A percentile compares a stretch with the other conserved stretches of the same genome.
These are phyloP conservation scores for Corythaeola cristata DNA, from an alignment of 2,113 vertebrate species.

Conservation along the genomic window DNA sequence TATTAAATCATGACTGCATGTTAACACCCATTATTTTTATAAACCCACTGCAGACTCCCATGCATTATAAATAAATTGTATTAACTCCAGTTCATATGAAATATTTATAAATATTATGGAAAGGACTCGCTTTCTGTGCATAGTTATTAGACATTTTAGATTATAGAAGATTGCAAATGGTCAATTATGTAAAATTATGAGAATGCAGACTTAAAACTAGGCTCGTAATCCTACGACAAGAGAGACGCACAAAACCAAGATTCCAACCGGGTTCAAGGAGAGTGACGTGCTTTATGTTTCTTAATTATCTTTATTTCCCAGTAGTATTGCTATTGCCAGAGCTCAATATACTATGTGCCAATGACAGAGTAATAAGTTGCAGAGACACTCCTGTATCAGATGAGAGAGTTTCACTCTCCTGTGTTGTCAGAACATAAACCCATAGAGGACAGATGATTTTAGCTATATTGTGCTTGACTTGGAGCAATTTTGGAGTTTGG, in stretches of 20 bases:
- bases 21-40: slow-evolving; percentile 69
- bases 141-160: slow-evolving; percentile 66
- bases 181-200: slow-evolving; percentile 65
- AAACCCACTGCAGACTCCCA: slow-evolving; percentile 51
- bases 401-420: slow-evolving; percentile 66
- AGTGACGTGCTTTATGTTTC: slow-evolving; percentile 79
- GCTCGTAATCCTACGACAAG: slow-evolving; percentile 50
- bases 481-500: slow-evolving; percentile 4
- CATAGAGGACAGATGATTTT: slow-evolving; percentile 30
- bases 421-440: slow-evolving; percentile 63
- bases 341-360: slow-evolving; percentile 73
- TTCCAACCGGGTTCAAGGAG: slow-evolving; percentile 68
- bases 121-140: slow-evolving; percentile 62
- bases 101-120: slow-evolving; percentile 72
- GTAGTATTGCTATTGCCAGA: slow-evolving; percentile 72
- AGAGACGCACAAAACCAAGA: slow-evolving; percentile 58
- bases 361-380: slow-evolving; percentile 74
- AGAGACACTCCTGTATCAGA: slow-evolving; percentile 68
- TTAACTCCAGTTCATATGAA: slow-evolving; percentile 64
- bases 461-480: slow-evolving; percentile 30
- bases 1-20: slow-evolving; percentile 67
- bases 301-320: slow-evolving; percentile 82
- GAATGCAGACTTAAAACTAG: slow-evolving; percentile 42
- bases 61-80: slow-evolving; percentile 70
- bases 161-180: slow-evolving; percentile 59